A percentile compares a stretch with the other conserved stretches of the same genome.
These are phyloP conservation scores for Trachelus stipa DNA, from an alignment of 2,888 invertebrate species.

Conservation along the genomic window DNA sequence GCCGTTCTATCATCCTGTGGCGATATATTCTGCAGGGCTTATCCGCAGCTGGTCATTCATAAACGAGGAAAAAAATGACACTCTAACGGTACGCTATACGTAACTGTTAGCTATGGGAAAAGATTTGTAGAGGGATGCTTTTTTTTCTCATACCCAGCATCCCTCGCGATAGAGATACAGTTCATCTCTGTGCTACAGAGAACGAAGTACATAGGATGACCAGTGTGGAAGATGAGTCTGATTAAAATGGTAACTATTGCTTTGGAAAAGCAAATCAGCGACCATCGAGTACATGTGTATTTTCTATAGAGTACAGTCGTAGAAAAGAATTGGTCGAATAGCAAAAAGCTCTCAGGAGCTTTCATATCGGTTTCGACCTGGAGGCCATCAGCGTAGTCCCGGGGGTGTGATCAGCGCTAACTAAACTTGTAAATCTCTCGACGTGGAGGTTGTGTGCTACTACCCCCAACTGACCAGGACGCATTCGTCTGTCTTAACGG, in stretches of 20 bases:
- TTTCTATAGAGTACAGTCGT: too few relatives aligned
- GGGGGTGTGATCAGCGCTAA: slow-evolving; percentile 65
- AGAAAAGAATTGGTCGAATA: too few relatives aligned
- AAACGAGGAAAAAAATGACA: slow-evolving; percentile 55
- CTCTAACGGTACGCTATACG: slow-evolving; percentile 56
- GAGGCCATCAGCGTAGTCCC: slow-evolving; percentile 54
- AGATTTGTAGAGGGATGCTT: slow-evolving; percentile 52
- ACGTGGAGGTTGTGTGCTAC: slow-evolving; percentile 30
- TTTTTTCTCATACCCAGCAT: too few relatives aligned
- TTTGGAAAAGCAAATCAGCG: slow-evolving; percentile 7
- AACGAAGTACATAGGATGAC: too few relatives aligned
- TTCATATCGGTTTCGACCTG: slow-evolving; percentile 38
- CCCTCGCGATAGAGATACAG: too few relatives aligned
- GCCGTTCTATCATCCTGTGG: slow-evolving; percentile 34
- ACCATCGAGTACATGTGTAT: slow-evolving; percentile 9
- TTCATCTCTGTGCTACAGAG: too few relatives aligned
- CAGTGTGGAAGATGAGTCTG: too few relatives aligned
- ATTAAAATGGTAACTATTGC: too few relatives aligned
- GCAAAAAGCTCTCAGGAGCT: slow-evolving; percentile 35
- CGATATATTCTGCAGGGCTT: slow-evolving; percentile 60
- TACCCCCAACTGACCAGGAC: slow-evolving; percentile 65
- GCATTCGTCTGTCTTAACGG: slow-evolving; percentile 63
- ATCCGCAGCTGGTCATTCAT: slow-evolving; percentile 65
- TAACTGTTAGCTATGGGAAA: slow-evolving; percentile 59
- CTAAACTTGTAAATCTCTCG: slow-evolving; percentile 67